Evolutionary conservation across 2,797 vertebrate genomes (phyloP).

Genomic region (Avahi laniger): DNA sequence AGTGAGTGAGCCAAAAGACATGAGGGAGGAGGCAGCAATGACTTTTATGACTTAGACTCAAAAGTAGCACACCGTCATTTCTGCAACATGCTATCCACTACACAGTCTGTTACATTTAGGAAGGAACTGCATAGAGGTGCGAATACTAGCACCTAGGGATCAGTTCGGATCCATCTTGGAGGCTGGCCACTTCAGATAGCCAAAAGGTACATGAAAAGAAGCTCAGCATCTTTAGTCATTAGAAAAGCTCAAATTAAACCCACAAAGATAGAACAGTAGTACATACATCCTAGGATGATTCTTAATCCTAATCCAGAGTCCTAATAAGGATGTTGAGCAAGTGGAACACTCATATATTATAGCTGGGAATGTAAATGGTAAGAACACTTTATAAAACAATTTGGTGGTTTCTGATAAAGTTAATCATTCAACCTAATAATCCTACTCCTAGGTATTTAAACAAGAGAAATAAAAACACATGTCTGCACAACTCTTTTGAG

Average conservation of each 20-base stretch:
- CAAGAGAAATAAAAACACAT: background rate
- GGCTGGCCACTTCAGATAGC: background rate
- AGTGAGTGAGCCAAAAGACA: background rate
- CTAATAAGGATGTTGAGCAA: background rate
- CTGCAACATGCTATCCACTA: background rate
- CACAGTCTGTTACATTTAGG: background rate
- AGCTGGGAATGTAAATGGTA: background rate
- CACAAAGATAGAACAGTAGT: background rate
- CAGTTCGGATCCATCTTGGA: background rate
- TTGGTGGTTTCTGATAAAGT: background rate
- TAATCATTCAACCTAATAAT: background rate
- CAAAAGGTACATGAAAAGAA: background rate
- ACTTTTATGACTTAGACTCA: background rate
- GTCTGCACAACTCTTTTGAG: background rate
- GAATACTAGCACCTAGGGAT: background rate
- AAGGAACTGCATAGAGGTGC: background rate
- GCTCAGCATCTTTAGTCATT: background rate
- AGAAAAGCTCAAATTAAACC: background rate
- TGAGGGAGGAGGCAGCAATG: background rate
- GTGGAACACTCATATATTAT: background rate
- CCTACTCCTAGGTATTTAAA: background rate
- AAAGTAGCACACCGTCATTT: background rate
- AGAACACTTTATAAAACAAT: background rate
- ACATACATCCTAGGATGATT: background rate
- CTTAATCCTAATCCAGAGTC: too few relatives aligned